phyloP scores from a whole-genome alignment of 2,888 invertebrate genomes.

The Apomyelois bistriatella region DNA sequence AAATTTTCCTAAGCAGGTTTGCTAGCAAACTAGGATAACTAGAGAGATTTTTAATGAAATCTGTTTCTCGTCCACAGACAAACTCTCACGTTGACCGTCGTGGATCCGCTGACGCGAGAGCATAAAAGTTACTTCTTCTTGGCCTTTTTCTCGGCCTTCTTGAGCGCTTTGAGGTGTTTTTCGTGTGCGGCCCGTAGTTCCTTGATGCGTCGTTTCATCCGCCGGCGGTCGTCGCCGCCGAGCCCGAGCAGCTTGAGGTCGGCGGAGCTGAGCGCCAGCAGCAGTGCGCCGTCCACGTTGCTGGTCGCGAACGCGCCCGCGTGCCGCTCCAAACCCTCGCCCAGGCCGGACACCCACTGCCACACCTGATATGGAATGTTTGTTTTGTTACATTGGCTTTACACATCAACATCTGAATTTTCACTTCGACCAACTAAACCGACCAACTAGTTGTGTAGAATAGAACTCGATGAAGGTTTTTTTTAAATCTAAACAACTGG shows the following conservation, averaged over 20 bases:
- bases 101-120: background rate
- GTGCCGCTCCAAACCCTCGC: conserved; percentile 93
- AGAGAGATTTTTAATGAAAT: background rate
- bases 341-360: conserved; percentile 92
- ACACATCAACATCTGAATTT: no score
- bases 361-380: conserved; percentile 85
- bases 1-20: background rate
- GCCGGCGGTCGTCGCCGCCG: conserved; percentile 88
- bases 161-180: conserved; percentile 91
- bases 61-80: background rate
- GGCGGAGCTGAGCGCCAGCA: conserved; percentile 93
- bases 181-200: conserved; percentile 90
- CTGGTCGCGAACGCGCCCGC: conserved; percentile 93
- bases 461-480: no score
- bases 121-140: conserved; percentile 81
- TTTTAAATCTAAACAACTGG: no score
- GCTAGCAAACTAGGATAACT: conserved; percentile 10
- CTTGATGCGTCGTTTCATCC: conserved; percentile 91
- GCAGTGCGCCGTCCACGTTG: conserved; percentile 91
- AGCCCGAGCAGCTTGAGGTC: conserved; percentile 94
- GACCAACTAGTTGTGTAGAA: no score
- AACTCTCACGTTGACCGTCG: background rate
- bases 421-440: no score
- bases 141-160: conserved; percentile 91
- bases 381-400: background rate